Conservation (phyloP, 2,797 vertebrate genomes). For the Capromys pilorides region DNA sequence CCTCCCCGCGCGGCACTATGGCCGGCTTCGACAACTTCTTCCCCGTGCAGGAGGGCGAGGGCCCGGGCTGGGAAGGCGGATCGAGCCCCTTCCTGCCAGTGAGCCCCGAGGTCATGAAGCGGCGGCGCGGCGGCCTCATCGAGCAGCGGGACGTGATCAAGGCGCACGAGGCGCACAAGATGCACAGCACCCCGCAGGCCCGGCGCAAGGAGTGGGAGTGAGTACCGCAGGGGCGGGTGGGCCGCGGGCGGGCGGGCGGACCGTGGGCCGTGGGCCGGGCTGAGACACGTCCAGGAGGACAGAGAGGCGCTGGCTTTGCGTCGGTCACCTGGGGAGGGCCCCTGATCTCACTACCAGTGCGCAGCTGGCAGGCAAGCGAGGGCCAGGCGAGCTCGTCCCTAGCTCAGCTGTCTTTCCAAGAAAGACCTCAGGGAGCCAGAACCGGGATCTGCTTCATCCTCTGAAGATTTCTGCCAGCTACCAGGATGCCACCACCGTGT, state of each 20-base stretch:
- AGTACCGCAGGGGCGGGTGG: conserved; percentile 84
- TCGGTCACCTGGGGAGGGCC: accelerated
- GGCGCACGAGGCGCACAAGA: conserved; percentile 97
- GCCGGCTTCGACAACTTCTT: conserved; percentile 89
- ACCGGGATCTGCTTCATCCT: neutral
- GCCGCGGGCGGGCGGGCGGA: neutral
- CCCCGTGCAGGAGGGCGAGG: conserved; percentile 72
- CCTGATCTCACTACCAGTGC: neutral
- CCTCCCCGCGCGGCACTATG: conserved; percentile 56
- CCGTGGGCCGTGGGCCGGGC: neutral
- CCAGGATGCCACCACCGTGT: neutral
- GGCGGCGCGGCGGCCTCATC: conserved; percentile 94
- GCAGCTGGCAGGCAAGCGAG: accelerated
- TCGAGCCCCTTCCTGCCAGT: conserved; percentile 87
- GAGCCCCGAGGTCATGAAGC: conserved; percentile 94
- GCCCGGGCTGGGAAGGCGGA: conserved; percentile 81
- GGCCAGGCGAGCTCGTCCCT: neutral
- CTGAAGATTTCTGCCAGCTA: neutral
- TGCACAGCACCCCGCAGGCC: conserved; percentile 98
- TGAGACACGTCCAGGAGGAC: neutral
- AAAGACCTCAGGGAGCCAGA: neutral
- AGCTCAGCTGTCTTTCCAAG: neutral
- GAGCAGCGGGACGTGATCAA: conserved; percentile 98
- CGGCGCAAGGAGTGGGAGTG: conserved; percentile 99
- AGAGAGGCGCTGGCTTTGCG: accelerated